Evolutionary conservation across 2,888 invertebrate genomes (phyloP), one percentile per base, ranked within the genome.

Genomic region (Volucella inanis): DNA sequence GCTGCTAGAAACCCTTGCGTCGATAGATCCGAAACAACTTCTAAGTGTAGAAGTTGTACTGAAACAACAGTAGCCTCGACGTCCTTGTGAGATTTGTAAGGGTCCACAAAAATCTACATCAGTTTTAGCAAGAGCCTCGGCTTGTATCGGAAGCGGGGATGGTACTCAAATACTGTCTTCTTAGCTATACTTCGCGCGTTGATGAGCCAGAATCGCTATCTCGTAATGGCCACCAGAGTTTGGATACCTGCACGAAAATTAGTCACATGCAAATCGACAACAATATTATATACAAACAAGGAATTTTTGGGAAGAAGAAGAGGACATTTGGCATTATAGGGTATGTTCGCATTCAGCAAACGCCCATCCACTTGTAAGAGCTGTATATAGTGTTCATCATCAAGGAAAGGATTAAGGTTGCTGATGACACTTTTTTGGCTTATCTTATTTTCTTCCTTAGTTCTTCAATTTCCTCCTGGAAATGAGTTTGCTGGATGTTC

Each of bases 161-260:
- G 14, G n/a, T 54, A 67, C 12, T 11, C 38, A 50, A 38, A 41
- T 11, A 64, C 64, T 8, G n/a, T 22, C 38, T 50, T 64, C 14
- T 52, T 65, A 8, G n/a, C n/a, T 14, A 81, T 8, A 52, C 57
- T 67, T 50, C 70, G 52, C 22, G 55, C 47, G 49, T 65, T 80
- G 39, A 80, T 75, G 43, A 82, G 59, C 84, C 87, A 87, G 64
- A 85, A 87, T n/a, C 50, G 47, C 18, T 77, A 64, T 11, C 81
- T 61, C 15, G 75, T 59, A 11, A 85, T 65, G 0, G 81, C 79
- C 9, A 84, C 70, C 49, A 87, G n/a, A 11, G 82, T 55, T 38
- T 82, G 83, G 9, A 79, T 47, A 52, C 77, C 87, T 62, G 76
- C 87, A 31, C 87, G 82, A 68, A 75, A 86, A 14, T 87, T 87